phyloP scores from a whole-genome alignment of 2,797 vertebrate species.

The Eremophila alpestris region DNA sequence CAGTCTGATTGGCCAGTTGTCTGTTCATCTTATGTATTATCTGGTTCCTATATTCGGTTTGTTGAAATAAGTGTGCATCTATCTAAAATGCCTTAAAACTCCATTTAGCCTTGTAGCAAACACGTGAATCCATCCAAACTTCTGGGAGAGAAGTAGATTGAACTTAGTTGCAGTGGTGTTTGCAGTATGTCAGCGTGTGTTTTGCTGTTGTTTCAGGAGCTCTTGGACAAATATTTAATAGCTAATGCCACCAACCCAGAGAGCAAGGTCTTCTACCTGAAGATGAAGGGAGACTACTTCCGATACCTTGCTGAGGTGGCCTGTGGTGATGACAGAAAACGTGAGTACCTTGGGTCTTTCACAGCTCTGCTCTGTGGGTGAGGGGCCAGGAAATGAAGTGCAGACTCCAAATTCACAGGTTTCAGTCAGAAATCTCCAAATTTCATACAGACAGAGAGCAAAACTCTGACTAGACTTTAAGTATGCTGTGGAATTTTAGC shows the following conservation, averaged over 20 bases:
- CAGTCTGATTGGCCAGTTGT: neutral
- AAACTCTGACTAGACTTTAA: neutral
- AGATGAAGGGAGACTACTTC: slow-evolving; percentile 99
- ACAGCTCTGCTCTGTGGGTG: accelerated
- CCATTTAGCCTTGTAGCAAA: neutral
- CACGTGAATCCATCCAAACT: neutral
- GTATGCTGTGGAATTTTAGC: neutral
- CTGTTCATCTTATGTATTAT: neutral
- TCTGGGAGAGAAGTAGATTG: neutral
- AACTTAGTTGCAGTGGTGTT: neutral
- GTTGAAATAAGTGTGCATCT: neutral
- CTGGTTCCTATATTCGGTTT: neutral
- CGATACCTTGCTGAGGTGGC: slow-evolving; percentile 98
- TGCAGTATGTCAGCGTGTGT: neutral
- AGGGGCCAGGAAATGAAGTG: neutral
- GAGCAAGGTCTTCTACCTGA: slow-evolving; percentile 98
- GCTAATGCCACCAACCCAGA: slow-evolving; percentile 83
- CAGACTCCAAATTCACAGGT: accelerated
- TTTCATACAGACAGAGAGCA: neutral
- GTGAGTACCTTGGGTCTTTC: slow-evolving; percentile 71
- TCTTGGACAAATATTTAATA: slow-evolving; percentile 92
- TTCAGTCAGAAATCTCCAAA: neutral
- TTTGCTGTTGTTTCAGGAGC: slow-evolving; percentile 76
- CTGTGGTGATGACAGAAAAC: slow-evolving; percentile 80
- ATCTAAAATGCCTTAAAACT: neutral